phyloP scores from a whole-genome alignment of 2,888 invertebrate species.

The Myathropa florea region DNA sequence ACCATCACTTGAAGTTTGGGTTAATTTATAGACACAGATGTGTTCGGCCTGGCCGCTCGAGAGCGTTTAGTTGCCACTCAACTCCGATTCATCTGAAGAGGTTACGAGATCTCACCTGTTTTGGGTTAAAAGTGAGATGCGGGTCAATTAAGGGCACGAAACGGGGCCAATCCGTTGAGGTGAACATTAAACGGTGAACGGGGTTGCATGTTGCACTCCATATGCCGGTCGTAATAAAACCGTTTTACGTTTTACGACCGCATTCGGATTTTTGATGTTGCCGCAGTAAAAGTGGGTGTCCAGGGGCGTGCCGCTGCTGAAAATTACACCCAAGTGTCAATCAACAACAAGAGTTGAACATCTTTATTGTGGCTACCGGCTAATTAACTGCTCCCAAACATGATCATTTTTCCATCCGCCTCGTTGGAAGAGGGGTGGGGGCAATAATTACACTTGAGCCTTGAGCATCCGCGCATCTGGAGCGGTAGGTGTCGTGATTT shows the following conservation, averaged over 20 bases:
- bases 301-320: background rate
- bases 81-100: background rate
- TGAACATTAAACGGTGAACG: background rate
- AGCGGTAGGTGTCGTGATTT: conserved; percentile 20
- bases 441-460: background rate
- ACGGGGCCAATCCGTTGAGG: background rate
- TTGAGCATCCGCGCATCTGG: conserved; percentile 3
- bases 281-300: conserved; percentile 13
- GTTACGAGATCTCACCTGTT: conserved; percentile 15
- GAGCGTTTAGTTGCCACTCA: background rate
- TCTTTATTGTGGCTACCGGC: conserved; percentile 5
- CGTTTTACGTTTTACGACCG: conserved; percentile 6
- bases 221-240: conserved; percentile 1
- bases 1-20: conserved; percentile 29
- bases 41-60: background rate
- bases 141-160: conserved; percentile 51
- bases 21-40: conserved; percentile 10
- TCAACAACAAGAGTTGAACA: conserved; percentile 25
- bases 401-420: too few relatives aligned
- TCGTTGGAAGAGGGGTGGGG: background rate
- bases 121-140: background rate
- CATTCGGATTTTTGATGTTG: conserved; percentile 4
- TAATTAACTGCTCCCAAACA: conserved; percentile 31
- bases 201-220: conserved; percentile 32
- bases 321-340: conserved; percentile 22